phyloP scores from a whole-genome alignment of 2,888 invertebrate species.

The Pristionchus japonicus region DNA sequence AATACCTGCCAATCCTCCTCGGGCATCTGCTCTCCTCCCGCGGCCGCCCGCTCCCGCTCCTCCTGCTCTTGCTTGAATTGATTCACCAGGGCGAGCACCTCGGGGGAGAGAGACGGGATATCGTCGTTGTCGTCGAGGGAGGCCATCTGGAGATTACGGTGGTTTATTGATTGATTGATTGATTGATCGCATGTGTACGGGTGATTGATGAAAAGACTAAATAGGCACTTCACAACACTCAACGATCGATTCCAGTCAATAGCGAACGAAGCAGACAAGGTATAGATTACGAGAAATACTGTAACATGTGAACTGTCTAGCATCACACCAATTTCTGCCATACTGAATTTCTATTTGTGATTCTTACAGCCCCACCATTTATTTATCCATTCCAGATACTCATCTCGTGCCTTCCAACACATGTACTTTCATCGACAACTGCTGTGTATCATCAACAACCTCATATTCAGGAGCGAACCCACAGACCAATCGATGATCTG shows the following conservation, averaged over 20 bases:
- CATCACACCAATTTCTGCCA: too few relatives aligned
- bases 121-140: slow-evolving; percentile 54
- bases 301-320: too few relatives aligned
- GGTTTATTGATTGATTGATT: too few relatives aligned
- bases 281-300: too few relatives aligned
- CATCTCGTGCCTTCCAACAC: not conserved
- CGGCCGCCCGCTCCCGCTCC: slow-evolving; percentile 45
- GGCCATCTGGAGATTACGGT: not conserved
- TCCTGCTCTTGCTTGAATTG: slow-evolving; percentile 47
- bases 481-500: not conserved
- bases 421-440: not conserved
- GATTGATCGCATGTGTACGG: too few relatives aligned
- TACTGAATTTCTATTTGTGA: too few relatives aligned
- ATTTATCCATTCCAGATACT: not conserved
- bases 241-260: too few relatives aligned
- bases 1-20: slow-evolving; percentile 65
- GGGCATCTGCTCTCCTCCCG: slow-evolving; percentile 49
- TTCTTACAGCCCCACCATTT: too few relatives aligned
- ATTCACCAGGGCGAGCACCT: slow-evolving; percentile 57
- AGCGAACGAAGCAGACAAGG: too few relatives aligned
- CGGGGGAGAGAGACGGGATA: slow-evolving; percentile 53
- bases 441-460: not conserved
- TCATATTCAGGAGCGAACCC: slow-evolving; percentile 1
- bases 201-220: too few relatives aligned
- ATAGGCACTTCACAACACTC: too few relatives aligned